Conservation (phyloP, 2,113 vertebrate genomes). For the Pomatostomus ruficeps region DNA sequence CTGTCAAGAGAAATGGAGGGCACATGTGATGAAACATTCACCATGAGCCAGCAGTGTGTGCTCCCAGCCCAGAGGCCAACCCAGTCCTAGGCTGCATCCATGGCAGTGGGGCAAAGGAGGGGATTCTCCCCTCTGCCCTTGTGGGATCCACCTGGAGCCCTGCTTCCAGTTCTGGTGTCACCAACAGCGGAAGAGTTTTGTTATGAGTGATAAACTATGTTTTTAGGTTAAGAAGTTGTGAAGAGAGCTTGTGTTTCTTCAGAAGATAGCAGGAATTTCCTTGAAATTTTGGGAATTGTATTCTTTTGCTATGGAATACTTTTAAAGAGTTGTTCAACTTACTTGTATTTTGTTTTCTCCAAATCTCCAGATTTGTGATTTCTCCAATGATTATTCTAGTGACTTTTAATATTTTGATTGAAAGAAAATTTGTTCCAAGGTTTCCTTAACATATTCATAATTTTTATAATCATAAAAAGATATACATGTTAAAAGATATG, state of each 20-base stretch:
- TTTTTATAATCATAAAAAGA: neutral
- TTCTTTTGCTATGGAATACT: neutral
- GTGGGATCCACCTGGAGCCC: neutral
- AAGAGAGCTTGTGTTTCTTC: neutral
- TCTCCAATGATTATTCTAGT: neutral
- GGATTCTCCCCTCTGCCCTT: neutral
- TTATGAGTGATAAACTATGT: neutral
- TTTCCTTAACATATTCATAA: neutral
- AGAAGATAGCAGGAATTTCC: neutral
- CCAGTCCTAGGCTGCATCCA: neutral
- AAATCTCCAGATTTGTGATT: neutral
- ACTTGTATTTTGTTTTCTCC: neutral
- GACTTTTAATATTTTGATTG: neutral
- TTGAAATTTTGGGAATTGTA: neutral
- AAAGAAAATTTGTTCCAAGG: neutral
- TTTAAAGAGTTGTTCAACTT: neutral
- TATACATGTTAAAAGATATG: neutral
- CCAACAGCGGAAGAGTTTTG: neutral
- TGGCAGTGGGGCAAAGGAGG: neutral
- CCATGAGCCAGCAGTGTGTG: accelerated
- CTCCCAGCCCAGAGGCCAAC: neutral
- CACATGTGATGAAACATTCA: neutral
- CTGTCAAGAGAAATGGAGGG: neutral
- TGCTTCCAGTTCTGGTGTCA: neutral
- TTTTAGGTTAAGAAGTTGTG: neutral